Base-by-base conservation (phyloP, 53 echinoderm and acorn worm species). In the Holothuria scabra region DNA sequence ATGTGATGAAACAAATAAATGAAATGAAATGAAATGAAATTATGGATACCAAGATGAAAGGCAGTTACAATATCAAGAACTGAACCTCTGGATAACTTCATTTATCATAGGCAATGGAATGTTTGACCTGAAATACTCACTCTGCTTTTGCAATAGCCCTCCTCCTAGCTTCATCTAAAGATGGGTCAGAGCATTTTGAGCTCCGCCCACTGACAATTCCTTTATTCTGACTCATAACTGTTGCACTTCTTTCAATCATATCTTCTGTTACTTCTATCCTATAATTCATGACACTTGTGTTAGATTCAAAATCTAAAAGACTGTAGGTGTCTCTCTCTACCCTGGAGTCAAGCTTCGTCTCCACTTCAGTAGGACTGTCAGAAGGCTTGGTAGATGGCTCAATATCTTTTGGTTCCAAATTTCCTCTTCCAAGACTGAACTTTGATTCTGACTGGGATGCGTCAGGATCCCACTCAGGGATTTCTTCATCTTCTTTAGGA, bases 101-200 rank as follows among this genome's bases (percentile, higher is more conserved):
- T 2, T 60, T 60, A 21, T 25, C 5, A 5, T 5, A 60, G 2
- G 60, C n/a, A 2, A 60, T 22, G 25, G 8, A 61, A 24, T 13
- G 11, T 61, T 5, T 0, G 10, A 41, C 7, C 41, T 41, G 7
- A 41, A 41, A 41, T 14, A 83, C 96, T 86, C 86, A 97, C 97
- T 97, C 97, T 82, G 97, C 97, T 59, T 83, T 94, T 12, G 78
- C 80, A 13, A 97, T 90, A 28, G 97, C 97, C 34, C 92, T 84
- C 22, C 79, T 86, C 84, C 97, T 88, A 0, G 97, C 92, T 52
- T 85, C 89, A 60, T 93, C 97, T 87, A 97, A 48, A 57, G 90
- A 79, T 19, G 90, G 83, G 21, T 94, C 94, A 29, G 60, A 86
- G 60, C 88, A 81, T 60, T 86, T 74, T 2, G 97, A 97, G 46